Evolutionary conservation across 2,888 invertebrate species (phyloP).

Genomic region (Tromatobia lineatoria): DNA sequence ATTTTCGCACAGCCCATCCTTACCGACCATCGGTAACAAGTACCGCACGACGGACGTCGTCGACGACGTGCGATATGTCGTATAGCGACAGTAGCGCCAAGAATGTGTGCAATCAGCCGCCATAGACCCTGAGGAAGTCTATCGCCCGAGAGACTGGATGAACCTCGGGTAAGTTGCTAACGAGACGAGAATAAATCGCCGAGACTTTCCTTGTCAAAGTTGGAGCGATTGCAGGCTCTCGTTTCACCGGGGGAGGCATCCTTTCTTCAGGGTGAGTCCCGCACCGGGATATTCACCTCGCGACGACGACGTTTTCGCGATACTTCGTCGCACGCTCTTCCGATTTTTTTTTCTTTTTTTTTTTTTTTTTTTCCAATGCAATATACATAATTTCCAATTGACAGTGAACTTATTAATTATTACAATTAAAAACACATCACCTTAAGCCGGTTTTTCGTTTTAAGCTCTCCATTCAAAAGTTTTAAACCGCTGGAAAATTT

Average conservation of each 20-base stretch:
- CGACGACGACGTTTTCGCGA: slow-evolving; percentile 40
- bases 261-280: slow-evolving; percentile 19
- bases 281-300: slow-evolving; percentile 57
- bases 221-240: slow-evolving; percentile 21
- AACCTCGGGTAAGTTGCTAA: slow-evolving; percentile 69
- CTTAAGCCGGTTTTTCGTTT: slow-evolving; percentile 2
- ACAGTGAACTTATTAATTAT: slow-evolving; percentile 40
- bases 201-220: slow-evolving; percentile 49
- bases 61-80: background rate
- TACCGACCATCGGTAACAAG: too few species aligned
- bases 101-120: slow-evolving; percentile 45
- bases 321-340: slow-evolving; percentile 55
- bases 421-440: background rate
- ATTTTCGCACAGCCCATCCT: too few species aligned
- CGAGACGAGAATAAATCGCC: slow-evolving; percentile 51
- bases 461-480: background rate
- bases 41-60: background rate
- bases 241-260: slow-evolving; percentile 18
- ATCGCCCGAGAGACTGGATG: slow-evolving; percentile 68
- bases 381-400: slow-evolving; percentile 55
- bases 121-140: slow-evolving; percentile 70
- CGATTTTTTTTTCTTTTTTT: slow-evolving; percentile 45
- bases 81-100: slow-evolving; percentile 59
- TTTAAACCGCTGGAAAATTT: too few species aligned
- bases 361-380: slow-evolving; percentile 23